Conservation (phyloP, 2,113 vertebrate species). For the Ramphastos sulfuratus region DNA sequence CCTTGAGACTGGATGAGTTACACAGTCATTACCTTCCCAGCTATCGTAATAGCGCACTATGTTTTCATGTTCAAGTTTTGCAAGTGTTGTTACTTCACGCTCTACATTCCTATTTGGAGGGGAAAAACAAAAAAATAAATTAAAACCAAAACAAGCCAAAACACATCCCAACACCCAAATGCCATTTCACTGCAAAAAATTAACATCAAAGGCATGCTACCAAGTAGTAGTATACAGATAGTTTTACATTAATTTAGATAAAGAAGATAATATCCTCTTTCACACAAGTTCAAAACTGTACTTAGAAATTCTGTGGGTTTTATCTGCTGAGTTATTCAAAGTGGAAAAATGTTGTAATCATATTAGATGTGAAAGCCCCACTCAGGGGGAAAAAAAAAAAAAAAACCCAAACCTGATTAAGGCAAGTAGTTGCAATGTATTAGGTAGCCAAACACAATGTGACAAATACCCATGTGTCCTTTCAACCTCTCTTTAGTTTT, state of each 20-base stretch:
- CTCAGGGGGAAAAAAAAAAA: background rate
- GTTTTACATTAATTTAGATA: background rate
- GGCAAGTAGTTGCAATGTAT: background rate
- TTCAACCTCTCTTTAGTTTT: background rate
- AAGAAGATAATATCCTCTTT: background rate
- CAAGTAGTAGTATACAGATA: background rate
- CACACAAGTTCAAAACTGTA: background rate
- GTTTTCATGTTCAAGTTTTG: constrained; percentile 46
- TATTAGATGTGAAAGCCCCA: background rate
- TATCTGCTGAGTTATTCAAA: background rate
- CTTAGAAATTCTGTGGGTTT: background rate
- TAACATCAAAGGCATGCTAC: background rate
- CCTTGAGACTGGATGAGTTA: background rate
- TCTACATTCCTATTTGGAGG: constrained; percentile 8
- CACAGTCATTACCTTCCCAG: constrained; percentile 43
- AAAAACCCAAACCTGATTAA: background rate
- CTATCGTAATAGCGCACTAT: constrained; percentile 63
- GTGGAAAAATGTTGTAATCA: background rate
- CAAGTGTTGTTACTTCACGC: constrained; percentile 68
- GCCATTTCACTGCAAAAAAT: background rate
- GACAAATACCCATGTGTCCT: background rate
- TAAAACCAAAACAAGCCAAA: no score
- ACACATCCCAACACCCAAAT: background rate
- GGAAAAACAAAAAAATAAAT: no score
- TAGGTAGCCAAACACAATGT: background rate